These are phyloP conservation scores for Megaceryle torquata DNA, from an alignment of 2,113 vertebrate genomes.

Conservation along the genomic window DNA sequence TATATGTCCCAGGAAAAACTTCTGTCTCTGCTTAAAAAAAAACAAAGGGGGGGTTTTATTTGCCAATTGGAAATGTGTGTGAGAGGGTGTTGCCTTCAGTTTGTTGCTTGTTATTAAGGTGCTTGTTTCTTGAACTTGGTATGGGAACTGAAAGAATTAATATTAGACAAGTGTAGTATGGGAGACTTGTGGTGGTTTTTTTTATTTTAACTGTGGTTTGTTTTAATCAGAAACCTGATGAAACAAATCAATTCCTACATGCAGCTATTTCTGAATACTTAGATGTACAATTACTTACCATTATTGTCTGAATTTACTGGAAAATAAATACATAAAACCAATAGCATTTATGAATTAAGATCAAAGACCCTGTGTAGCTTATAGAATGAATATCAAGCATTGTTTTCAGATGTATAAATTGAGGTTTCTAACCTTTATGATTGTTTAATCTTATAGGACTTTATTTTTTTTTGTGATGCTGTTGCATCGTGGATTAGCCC, in stretches of 20 bases:
- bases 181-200: neutral
- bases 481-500: constrained; percentile 98
- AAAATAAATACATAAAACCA: neutral
- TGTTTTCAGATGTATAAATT: neutral
- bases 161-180: neutral
- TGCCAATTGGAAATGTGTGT: no score
- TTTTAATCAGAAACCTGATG: neutral
- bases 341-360: neutral
- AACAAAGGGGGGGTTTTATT: no score
- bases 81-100: no score
- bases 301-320: neutral
- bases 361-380: neutral
- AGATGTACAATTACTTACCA: fast-evolving
- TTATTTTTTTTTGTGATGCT: constrained; percentile 99
- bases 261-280: neutral
- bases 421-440: constrained; percentile 10
- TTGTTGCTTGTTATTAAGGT: neutral
- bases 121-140: neutral
- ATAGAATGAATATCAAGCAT: neutral
- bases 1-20: neutral
- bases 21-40: neutral
- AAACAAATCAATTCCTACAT: neutral
- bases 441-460: constrained; percentile 85
- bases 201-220: neutral
- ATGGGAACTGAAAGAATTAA: neutral